Conservation (phyloP, 1,140 invertebrate genomes). For the Penaeus japonicus region DNA sequence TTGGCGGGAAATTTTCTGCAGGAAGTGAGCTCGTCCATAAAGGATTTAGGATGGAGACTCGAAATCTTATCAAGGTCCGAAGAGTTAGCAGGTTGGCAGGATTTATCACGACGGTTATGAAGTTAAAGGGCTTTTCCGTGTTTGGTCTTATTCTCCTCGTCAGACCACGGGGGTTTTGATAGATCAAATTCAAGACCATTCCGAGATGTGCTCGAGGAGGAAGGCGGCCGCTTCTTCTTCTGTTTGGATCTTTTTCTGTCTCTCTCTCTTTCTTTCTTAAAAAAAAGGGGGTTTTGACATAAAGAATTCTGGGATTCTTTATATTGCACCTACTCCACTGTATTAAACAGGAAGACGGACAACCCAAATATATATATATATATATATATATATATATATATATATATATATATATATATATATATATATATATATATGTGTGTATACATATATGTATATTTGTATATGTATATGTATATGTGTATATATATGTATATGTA, state of each 20-base stretch:
- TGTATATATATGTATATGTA: neutral
- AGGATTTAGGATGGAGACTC: slow-evolving; percentile 18
- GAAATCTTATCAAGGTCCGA: slow-evolving; percentile 10
- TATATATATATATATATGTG: too few species aligned
- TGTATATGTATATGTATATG: neutral
- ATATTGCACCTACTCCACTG: too few species aligned
- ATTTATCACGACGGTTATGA: slow-evolving; percentile 40
- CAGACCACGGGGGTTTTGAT: neutral
- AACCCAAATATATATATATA: too few species aligned
- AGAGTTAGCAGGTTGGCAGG: slow-evolving; percentile 32
- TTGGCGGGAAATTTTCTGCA: slow-evolving; percentile 32
- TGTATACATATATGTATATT: neutral
- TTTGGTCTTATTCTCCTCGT: slow-evolving; percentile 34
- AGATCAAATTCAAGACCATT: neutral
- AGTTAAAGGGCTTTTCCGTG: slow-evolving; percentile 33
- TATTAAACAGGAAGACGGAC: too few species aligned
- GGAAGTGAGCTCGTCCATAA: slow-evolving; percentile 38
- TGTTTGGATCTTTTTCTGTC: too few species aligned
- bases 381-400: too few species aligned
- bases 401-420: too few species aligned
- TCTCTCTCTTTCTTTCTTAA: too few species aligned
- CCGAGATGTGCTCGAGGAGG: too few species aligned
- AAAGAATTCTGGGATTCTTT: too few species aligned
- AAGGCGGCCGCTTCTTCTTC: too few species aligned
- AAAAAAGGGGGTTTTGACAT: too few species aligned